phyloP scores from a whole-genome alignment of 2,888 invertebrate species.

The Trichopoda pennipes region DNA sequence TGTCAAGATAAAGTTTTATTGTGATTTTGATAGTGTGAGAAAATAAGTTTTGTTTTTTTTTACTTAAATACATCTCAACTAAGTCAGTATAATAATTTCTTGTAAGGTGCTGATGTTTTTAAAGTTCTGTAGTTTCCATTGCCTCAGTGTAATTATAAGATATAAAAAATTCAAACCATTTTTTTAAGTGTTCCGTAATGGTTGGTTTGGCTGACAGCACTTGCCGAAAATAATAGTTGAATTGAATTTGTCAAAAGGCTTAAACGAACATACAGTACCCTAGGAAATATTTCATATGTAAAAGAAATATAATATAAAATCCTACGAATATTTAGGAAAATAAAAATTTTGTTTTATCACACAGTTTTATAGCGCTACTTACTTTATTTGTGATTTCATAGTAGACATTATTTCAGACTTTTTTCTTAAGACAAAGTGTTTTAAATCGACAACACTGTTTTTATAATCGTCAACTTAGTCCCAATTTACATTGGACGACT shows the following conservation, averaged over 20 bases:
- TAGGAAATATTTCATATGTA: background rate
- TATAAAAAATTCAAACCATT: slow-evolving; percentile 41
- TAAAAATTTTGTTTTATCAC: too few species aligned
- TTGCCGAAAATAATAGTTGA: slow-evolving; percentile 35
- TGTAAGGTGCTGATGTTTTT: slow-evolving; percentile 46
- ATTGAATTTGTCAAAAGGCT: background rate
- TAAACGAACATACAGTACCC: slow-evolving; percentile 5
- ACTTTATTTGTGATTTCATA: too few species aligned
- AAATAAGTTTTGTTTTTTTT: slow-evolving; percentile 25
- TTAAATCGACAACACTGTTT: too few species aligned
- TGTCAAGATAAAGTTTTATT: slow-evolving; percentile 36
- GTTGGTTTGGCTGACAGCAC: slow-evolving; percentile 32
- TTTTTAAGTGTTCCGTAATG: slow-evolving; percentile 4
- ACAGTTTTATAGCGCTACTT: too few species aligned
- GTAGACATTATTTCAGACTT: too few species aligned
- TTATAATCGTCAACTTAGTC: too few species aligned
- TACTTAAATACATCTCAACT: background rate
- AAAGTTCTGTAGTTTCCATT: slow-evolving; percentile 34
- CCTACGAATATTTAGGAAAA: too few species aligned
- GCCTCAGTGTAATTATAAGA: slow-evolving; percentile 28
- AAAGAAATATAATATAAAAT: too few species aligned
- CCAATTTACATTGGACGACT: too few species aligned
- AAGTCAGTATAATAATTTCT: slow-evolving; percentile 8
- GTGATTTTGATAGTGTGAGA: slow-evolving; percentile 35
- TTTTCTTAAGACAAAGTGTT: too few species aligned